These are phyloP conservation scores for Hypsibius dujardini DNA, from an alignment of 1,140 invertebrate species.

Conservation along the genomic window DNA sequence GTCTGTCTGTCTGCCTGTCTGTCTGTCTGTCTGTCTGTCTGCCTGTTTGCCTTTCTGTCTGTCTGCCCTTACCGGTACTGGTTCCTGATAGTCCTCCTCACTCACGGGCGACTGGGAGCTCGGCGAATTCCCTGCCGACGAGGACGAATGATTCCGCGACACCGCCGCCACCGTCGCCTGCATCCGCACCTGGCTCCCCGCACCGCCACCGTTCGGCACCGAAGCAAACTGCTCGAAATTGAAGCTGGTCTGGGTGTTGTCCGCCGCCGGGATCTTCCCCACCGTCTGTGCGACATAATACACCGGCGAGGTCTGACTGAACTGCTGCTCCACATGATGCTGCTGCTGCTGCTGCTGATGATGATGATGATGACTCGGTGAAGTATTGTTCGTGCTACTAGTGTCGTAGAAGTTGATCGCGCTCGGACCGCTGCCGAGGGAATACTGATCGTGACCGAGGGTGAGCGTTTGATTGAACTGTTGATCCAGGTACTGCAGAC, in stretches of 20 bases:
- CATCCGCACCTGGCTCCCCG: background rate
- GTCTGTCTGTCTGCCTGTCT: too few species aligned
- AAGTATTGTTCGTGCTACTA: background rate
- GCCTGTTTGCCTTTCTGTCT: too few species aligned
- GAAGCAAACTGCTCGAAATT: slow-evolving; percentile 10
- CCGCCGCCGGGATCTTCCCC: background rate
- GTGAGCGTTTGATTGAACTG: too few species aligned
- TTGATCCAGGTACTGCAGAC: background rate
- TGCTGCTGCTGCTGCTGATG: background rate
- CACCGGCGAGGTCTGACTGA: background rate
- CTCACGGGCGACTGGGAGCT: slow-evolving; percentile 15
- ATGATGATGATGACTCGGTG: background rate
- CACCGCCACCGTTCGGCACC: background rate
- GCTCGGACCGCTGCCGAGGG: too few species aligned
- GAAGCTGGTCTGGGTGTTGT: background rate
- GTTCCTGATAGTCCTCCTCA: background rate
- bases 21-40: too few species aligned
- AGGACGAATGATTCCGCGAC: background rate
- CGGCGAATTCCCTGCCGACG: slow-evolving; percentile 1
- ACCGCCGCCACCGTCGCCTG: background rate
- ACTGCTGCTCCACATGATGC: background rate
- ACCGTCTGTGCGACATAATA: slow-evolving; percentile 5
- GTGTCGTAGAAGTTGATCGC: background rate
- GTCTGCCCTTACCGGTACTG: background rate
- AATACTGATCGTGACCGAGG: too few species aligned